Base-by-base conservation (phyloP, 2,113 vertebrate genomes). In the Petromus typicus region DNA sequence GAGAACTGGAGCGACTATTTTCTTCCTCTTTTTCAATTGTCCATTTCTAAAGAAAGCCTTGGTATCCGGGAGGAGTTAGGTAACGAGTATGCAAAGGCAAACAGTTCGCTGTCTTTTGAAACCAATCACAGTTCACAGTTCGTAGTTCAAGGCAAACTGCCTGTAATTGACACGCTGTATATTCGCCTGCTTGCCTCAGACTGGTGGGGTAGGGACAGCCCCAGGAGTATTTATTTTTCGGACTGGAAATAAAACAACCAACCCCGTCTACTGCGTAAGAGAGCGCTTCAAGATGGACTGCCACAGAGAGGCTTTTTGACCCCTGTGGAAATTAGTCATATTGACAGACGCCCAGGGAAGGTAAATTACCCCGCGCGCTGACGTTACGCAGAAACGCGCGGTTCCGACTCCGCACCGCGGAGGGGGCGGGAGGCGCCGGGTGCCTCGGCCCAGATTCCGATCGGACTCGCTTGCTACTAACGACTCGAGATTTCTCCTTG, bases 281-380 rank as follows among this genome's bases (percentile, higher is more conserved):
- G 95, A 97, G 89, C 64, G 32, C 93, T 98, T 43, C 93, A 98
- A 97, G 97, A 97, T 97, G 96, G 76, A 97, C 97, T 97, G 96
- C 91, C 85, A 69, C 95, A 88, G 96, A 97, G 93, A 97, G 98
- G 96, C 96, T 97, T 97, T 98, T 98, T 98, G 98, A 98, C 97
- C 98, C 95, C 97, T 13, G 84, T 97, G 96, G 98, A 98, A 98
- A 98, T 98, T 96, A 97, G 96, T 94, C 96, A 95, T 78, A 96
- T 96, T 96, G 97, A 98, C 98, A 98, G 97, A 93, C 95, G 88
- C 96, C 86, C 92, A 82, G 98, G 98, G 98, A 98, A 98, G 98
- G 98, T 98, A 98, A 98, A 98, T 96, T 87, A 83, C 32, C 20
- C 91, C 3, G 89, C 64, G 94, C 83, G 63, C 93, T 96, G 96